These are phyloP conservation scores for Lampris incognitus DNA, from an alignment of 2,113 vertebrate species.

Conservation along the genomic window DNA sequence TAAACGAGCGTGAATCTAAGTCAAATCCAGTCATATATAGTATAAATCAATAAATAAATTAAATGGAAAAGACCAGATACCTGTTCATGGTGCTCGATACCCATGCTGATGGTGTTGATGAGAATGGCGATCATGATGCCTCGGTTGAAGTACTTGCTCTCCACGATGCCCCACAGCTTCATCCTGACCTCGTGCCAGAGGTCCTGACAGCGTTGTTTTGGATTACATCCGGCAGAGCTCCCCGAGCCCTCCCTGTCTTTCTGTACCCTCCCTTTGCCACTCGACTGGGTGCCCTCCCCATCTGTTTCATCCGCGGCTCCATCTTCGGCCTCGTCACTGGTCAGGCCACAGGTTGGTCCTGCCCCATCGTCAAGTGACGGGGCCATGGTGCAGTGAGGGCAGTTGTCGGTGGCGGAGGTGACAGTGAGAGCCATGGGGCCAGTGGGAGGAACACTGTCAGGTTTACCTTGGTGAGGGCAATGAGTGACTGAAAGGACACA, in stretches of 20 bases:
- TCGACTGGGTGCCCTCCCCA: constrained; percentile 27
- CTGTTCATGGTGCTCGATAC: constrained; percentile 97
- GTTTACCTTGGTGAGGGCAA: constrained; percentile 83
- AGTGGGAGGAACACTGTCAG: constrained; percentile 75
- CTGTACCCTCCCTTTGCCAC: constrained; percentile 32
- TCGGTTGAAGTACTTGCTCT: constrained; percentile 98
- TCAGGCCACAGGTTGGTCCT: constrained; percentile 26
- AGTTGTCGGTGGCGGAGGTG: constrained; percentile 79
- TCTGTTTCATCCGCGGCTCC: constrained; percentile 66
- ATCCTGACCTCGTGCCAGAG: constrained; percentile 78
- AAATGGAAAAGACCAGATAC: constrained; percentile 65
- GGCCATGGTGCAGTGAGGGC: constrained; percentile 80
- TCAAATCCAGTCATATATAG: no score
- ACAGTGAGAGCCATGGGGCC: constrained; percentile 81
- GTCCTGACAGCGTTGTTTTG: constrained; percentile 12
- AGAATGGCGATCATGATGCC: constrained; percentile 98
- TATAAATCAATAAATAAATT: no score
- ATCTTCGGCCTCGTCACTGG: constrained; percentile 66
- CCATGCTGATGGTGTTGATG: constrained; percentile 98
- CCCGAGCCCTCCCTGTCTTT: neutral
- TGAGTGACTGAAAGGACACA: constrained; percentile 71
- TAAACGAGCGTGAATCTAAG: no score
- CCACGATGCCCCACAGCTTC: constrained; percentile 93
- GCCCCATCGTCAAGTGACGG: constrained; percentile 65
- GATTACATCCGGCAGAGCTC: constrained; percentile 24